phyloP scores from a whole-genome alignment of 2,888 invertebrate species.

The Caenorhabditis virilis region DNA sequence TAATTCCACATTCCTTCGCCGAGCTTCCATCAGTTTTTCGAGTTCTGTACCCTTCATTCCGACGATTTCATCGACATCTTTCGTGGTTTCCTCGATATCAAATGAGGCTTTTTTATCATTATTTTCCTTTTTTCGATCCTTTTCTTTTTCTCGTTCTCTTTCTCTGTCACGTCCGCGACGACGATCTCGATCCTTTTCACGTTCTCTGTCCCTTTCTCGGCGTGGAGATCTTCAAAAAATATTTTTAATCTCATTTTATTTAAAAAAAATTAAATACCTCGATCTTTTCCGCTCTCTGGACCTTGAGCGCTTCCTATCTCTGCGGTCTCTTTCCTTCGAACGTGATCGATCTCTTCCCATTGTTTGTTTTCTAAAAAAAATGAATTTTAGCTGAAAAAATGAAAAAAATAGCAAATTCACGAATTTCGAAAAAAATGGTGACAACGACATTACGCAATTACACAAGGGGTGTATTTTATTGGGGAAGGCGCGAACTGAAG shows the following conservation, averaged over 20 bases:
- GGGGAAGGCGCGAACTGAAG: slow-evolving; percentile 2
- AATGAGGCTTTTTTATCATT: background rate
- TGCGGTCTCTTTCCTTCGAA: slow-evolving; percentile 29
- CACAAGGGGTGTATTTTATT: slow-evolving; percentile 11
- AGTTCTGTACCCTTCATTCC: slow-evolving; percentile 29
- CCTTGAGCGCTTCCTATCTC: slow-evolving; percentile 29
- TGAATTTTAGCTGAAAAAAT: background rate
- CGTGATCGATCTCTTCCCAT: slow-evolving; percentile 32
- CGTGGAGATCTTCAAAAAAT: slow-evolving; percentile 7
- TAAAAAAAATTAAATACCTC: no score
- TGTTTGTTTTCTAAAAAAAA: background rate
- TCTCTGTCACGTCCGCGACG: slow-evolving; percentile 16
- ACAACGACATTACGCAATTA: slow-evolving; percentile 26
- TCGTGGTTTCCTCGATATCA: slow-evolving; percentile 1
- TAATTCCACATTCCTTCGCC: slow-evolving; percentile 45
- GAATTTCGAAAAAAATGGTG: slow-evolving; percentile 1
- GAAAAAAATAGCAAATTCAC: background rate
- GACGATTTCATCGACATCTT: slow-evolving; percentile 19
- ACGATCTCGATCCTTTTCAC: slow-evolving; percentile 21
- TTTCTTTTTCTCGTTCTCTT: slow-evolving; percentile 18
- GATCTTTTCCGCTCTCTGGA: slow-evolving; percentile 3
- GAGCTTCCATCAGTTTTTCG: slow-evolving; percentile 44
- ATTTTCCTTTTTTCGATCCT: slow-evolving; percentile 7
- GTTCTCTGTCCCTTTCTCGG: slow-evolving; percentile 17
- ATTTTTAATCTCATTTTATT: no score